These are phyloP conservation scores for Idaea dimidiata DNA, from an alignment of 2,888 invertebrate genomes.

Conservation along the genomic window DNA sequence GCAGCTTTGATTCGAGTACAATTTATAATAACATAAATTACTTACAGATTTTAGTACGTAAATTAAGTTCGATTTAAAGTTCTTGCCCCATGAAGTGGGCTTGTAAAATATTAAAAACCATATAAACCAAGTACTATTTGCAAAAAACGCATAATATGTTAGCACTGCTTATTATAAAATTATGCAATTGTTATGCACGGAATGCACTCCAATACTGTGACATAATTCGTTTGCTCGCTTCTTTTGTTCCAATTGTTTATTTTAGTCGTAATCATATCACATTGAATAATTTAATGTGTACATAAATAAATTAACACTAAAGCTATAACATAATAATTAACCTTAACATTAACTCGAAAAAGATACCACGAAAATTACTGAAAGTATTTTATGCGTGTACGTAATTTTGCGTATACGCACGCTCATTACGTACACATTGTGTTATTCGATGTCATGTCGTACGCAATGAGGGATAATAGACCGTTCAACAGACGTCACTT, in stretches of 20 bases:
- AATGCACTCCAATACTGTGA: conserved; percentile 60
- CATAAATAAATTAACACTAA: background rate
- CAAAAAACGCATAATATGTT: conserved; percentile 54
- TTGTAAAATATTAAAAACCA: conserved; percentile 17
- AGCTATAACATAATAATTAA: background rate
- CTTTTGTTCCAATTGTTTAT: conserved; percentile 42
- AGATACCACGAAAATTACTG: background rate
- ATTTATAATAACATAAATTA: background rate
- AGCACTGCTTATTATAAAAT: conserved; percentile 75
- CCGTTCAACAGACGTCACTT: background rate
- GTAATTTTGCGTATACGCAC: background rate
- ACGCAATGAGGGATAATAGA: background rate
- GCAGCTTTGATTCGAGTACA: conserved; percentile 7
- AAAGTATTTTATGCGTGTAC: background rate
- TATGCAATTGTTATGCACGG: conserved; percentile 64
- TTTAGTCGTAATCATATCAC: conserved; percentile 4
- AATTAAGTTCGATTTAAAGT: conserved; percentile 15
- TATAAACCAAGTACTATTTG: conserved; percentile 35
- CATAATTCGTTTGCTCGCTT: conserved; percentile 69
- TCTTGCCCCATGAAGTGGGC: conserved; percentile 21
- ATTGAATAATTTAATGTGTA: conserved; percentile 7
- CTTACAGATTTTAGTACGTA: background rate
- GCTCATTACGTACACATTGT: background rate
- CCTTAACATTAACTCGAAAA: background rate
- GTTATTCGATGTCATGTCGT: background rate